Evolutionary conservation across 2,797 vertebrate genomes (phyloP).

Genomic region (Oryzias sinensis): DNA sequence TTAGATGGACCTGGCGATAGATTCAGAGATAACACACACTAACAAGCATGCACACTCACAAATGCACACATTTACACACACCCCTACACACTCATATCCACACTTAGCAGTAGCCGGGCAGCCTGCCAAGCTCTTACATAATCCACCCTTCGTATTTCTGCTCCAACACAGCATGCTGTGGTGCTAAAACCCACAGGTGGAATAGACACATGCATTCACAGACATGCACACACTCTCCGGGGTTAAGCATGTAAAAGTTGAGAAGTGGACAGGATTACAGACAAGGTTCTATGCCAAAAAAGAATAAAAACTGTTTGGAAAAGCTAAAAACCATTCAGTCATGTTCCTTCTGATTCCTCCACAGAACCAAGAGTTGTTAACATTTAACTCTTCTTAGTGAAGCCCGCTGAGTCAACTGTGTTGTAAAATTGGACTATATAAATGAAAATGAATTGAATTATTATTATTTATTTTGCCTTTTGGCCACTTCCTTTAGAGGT

Average conservation of each 20-base stretch:
- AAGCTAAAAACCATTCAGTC: slow-evolving; percentile 49
- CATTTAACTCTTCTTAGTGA: not conserved
- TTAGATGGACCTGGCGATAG: slow-evolving; percentile 55
- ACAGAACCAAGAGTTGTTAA: slow-evolving; percentile 6
- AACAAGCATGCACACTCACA: slow-evolving; percentile 22
- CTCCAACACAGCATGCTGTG: slow-evolving; percentile 29
- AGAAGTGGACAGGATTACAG: too few relatives aligned
- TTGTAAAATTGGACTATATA: too few relatives aligned
- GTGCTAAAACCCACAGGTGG: slow-evolving; percentile 23
- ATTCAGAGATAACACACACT: slow-evolving; percentile 32
- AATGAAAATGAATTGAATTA: too few relatives aligned
- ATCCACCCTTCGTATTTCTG: slow-evolving; percentile 60
- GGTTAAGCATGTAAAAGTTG: too few relatives aligned
- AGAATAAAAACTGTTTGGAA: slow-evolving; percentile 20
- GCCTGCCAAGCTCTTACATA: slow-evolving; percentile 66
- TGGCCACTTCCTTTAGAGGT: too few relatives aligned
- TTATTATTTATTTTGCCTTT: too few relatives aligned
- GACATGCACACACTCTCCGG: slow-evolving; percentile 2
- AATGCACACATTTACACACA: slow-evolving; percentile 23
- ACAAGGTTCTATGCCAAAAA: too few relatives aligned
- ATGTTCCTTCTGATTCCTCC: slow-evolving; percentile 49
- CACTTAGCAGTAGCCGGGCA: slow-evolving; percentile 36
- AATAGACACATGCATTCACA: slow-evolving; percentile 19
- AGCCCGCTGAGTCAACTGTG: too few relatives aligned
- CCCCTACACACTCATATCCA: slow-evolving; percentile 17